Evolutionary conservation across 2,113 vertebrate species (phyloP), one percentile per base, ranked within the genome.

Genomic region (Anolis sagrei): DNA sequence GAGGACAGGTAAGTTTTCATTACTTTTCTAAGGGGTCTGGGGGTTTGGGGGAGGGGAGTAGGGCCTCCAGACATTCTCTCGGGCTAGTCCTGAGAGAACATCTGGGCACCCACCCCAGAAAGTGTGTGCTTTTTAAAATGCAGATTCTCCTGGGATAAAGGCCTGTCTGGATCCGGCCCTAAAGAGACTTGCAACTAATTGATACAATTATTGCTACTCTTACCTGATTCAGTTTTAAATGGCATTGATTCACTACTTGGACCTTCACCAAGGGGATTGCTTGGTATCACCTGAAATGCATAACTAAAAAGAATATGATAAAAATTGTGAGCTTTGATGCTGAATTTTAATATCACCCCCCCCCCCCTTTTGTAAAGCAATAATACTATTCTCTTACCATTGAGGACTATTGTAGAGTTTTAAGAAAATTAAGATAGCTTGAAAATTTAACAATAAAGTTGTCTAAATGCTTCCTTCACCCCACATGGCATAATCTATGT

Each of bases 221-320:
- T 97, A 98, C 98, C 99, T 95, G 99, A 99, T 95, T 99, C 99
- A 23, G 99, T 99, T 89, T 80, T 98, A 86, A 99, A 99, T 39
- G 96, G 27, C 92, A 99, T 97, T 4, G 97, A 94, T 0, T 97
- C 97, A 87, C 97, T 99, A 72, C 95, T 90, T 19, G 99, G 98
- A 62, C 99, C 98, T 83, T 96, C 95, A 82, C 99, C 99, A 32
- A 98, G 95, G 75, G 97, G 97, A 78, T 99, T 99, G 95, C 94
- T 98, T 23, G 98, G 97, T 87, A 97, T 98, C 87, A 99, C 98
- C 0, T 95, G 96, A 94, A 99, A 99, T 93, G 98, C 97, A 73
- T 99, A 99, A 92, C 99, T 99, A 93, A 36, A 87, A 93, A 62
- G 87, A 93, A 88, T 89, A 80, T 87, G 85, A 88, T 5, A 84